Percentiles rank a stretch among this genome's conserved stretches.
These are phyloP conservation scores for Nephrotoma flavescens DNA, from an alignment of 2,888 invertebrate species.

Conservation along the genomic window DNA sequence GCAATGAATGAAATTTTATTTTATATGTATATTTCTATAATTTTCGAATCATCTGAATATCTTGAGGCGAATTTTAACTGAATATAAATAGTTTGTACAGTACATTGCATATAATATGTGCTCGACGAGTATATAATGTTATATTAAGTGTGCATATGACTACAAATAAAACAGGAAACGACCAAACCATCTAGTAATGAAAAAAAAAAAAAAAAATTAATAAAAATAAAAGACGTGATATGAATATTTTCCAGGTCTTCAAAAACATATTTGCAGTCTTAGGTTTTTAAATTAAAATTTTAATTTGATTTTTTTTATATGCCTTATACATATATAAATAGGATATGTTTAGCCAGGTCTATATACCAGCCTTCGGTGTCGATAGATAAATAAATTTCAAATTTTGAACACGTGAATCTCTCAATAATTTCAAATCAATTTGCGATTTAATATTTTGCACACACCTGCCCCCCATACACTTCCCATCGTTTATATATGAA, in stretches of 20 bases:
- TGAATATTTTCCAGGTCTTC: neutral
- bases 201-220: neutral
- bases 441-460: neutral
- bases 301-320: neutral
- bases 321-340: neutral
- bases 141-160: neutral
- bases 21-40: neutral
- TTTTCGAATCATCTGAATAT: neutral
- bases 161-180: neutral
- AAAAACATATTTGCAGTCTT: neutral
- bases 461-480: neutral
- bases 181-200: neutral
- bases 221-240: neutral
- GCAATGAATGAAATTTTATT: neutral
- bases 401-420: neutral
- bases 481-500: neutral
- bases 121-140: neutral
- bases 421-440: neutral
- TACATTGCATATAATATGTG: neutral
- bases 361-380: neutral
- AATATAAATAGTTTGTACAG: neutral
- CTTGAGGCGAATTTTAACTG: neutral
- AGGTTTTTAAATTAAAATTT: neutral
- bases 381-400: neutral
- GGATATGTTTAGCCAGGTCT: neutral